Evolutionary conservation across 2,797 vertebrate species (phyloP).

Genomic region (Siniperca obscura): DNA sequence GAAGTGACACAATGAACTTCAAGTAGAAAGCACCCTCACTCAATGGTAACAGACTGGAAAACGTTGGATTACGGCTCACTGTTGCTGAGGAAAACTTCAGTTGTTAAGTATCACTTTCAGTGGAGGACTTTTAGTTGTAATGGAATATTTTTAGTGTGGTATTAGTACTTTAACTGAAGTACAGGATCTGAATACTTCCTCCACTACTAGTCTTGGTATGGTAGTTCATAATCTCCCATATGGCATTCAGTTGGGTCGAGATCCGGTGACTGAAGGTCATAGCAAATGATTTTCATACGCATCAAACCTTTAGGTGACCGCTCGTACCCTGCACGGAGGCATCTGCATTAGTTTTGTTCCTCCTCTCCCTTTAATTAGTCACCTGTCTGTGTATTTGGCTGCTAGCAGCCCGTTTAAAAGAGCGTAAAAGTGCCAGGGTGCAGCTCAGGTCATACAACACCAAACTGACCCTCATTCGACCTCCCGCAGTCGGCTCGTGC

Average conservation of each 20-base stretch:
- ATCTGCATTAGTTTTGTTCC: neutral
- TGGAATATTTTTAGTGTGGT: neutral
- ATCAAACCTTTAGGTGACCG: neutral
- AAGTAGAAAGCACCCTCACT: neutral
- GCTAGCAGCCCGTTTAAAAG: neutral
- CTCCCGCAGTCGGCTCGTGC: neutral
- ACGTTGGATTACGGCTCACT: neutral
- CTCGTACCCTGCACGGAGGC: neutral
- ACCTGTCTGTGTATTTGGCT: neutral
- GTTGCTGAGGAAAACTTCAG: neutral
- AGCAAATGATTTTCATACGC: neutral
- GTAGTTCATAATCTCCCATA: no score
- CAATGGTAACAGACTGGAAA: neutral
- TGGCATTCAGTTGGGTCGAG: neutral
- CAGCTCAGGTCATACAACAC: constrained; percentile 18
- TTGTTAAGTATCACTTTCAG: neutral
- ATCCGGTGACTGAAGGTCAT: no score
- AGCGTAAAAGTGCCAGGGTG: neutral
- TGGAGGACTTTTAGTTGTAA: neutral
- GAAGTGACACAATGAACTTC: neutral
- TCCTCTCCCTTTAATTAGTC: neutral
- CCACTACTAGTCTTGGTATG: no score
- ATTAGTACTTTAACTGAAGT: neutral
- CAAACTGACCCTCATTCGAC: constrained; percentile 39
- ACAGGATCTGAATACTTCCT: neutral